A percentile compares a stretch with the other conserved stretches of the same genome.
Evolutionary conservation across 2,888 invertebrate genomes (phyloP).

Genomic region (Autographa gamma): DNA sequence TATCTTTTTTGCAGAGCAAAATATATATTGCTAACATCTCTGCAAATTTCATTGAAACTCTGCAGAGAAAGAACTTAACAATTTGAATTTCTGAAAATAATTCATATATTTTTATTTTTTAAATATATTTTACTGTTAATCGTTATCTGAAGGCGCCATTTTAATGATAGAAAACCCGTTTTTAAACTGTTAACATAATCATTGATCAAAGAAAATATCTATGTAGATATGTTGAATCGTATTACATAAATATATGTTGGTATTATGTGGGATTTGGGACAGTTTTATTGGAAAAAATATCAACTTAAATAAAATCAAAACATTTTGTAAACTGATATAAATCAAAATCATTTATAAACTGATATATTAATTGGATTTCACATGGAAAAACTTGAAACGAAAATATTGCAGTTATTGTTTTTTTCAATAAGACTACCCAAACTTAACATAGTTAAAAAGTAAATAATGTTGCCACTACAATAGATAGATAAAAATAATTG

Average conservation of each 20-base stretch:
- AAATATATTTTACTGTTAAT: conserved; percentile 22
- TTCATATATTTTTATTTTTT: not conserved
- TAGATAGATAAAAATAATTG: conserved; percentile 85
- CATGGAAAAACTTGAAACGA: too few relatives aligned
- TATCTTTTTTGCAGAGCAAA: not conserved
- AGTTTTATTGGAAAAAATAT: conserved; percentile 33
- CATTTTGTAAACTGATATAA: conserved; percentile 8
- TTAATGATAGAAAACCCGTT: conserved; percentile 21
- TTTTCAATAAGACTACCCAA: conserved; percentile 51
- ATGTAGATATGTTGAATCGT: conserved; percentile 54
- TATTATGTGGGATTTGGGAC: conserved; percentile 25
- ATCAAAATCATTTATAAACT: too few relatives aligned
- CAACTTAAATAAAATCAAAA: not conserved
- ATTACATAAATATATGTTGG: conserved; percentile 55
- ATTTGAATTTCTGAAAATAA: not conserved
- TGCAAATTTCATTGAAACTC: not conserved
- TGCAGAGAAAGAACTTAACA: conserved; percentile 6
- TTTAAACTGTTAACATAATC: conserved; percentile 38
- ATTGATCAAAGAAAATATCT: conserved; percentile 50
- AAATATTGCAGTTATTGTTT: too few relatives aligned
- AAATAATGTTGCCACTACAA: conserved; percentile 76
- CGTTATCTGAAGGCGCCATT: conserved; percentile 20
- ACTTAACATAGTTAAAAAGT: conserved; percentile 44
- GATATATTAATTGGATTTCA: too few relatives aligned
- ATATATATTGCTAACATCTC: not conserved